These are phyloP conservation scores for Gibbula magus DNA, from an alignment of 2,888 invertebrate species.

Conservation along the genomic window DNA sequence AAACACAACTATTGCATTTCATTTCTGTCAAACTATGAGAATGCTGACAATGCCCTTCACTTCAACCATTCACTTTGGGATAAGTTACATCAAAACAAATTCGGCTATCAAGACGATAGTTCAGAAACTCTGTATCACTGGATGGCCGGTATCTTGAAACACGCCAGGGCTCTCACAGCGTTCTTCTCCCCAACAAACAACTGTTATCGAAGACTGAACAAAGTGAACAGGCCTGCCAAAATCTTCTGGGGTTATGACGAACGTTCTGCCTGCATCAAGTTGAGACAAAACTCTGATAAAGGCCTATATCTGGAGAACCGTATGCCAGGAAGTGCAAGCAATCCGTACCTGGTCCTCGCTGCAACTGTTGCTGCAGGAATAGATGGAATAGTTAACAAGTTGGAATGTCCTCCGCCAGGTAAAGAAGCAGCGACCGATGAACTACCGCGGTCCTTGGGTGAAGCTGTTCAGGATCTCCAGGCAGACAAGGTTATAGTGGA, in stretches of 20 bases:
- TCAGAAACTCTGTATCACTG: no score
- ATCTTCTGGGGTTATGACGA: not conserved
- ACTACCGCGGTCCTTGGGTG: constrained; percentile 4
- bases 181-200: constrained; percentile 33
- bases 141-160: constrained; percentile 31
- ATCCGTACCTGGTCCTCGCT: constrained; percentile 31
- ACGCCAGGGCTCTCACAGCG: constrained; percentile 28
- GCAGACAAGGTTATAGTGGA: constrained; percentile 16
- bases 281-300: not conserved
- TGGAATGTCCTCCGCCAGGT: constrained; percentile 10
- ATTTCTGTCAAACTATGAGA: not conserved
- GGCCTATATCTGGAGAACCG: constrained; percentile 26
- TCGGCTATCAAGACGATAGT: not conserved
- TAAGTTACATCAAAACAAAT: not conserved
- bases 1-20: not conserved
- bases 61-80: not conserved
- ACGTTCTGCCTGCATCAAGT: not conserved
- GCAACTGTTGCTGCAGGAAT: constrained; percentile 31
- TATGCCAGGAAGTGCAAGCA: constrained; percentile 16
- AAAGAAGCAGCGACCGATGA: not conserved
- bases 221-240: not conserved
- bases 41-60: not conserved
- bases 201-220: constrained; percentile 26
- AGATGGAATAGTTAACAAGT: constrained; percentile 24
- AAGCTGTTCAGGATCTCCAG: constrained; percentile 26